Percentiles rank a stretch among this genome's conserved stretches.
phyloP scores from a whole-genome alignment of 1,140 invertebrate genomes.

The Nilaparvata lugens region DNA sequence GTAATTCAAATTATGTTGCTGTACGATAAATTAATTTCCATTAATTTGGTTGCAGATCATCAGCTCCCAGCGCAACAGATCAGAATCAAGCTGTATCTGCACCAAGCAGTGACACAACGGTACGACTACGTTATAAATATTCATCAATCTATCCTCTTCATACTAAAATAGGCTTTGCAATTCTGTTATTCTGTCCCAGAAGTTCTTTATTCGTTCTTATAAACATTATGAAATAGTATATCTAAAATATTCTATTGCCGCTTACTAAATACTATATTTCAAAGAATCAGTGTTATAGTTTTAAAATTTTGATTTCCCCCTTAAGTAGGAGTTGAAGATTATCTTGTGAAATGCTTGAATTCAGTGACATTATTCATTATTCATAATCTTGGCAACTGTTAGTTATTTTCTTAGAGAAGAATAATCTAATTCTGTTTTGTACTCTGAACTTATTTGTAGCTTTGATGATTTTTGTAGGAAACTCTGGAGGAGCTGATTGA shows the following conservation, averaged over 20 bases:
- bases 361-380: too few relatives aligned
- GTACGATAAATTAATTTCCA: too few relatives aligned
- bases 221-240: background rate
- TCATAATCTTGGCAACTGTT: background rate
- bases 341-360: too few relatives aligned
- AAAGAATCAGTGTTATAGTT: background rate
- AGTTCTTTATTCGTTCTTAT: background rate
- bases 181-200: background rate
- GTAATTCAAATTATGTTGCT: too few relatives aligned
- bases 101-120: too few relatives aligned
- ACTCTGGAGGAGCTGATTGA: conserved; percentile 44
- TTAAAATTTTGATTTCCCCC: too few relatives aligned
- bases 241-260: background rate
- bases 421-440: background rate
- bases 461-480: conserved; percentile 18
- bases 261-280: background rate
- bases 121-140: background rate
- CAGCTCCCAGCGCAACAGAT: too few relatives aligned
- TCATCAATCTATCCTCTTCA: background rate
- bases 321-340: too few relatives aligned
- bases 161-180: background rate
- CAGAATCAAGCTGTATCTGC: too few relatives aligned
- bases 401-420: background rate
- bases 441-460: background rate
- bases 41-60: too few relatives aligned